A percentile compares a stretch with the other conserved stretches of the same genome.
These are phyloP conservation scores for Phaonia tiefii DNA, from an alignment of 2,888 invertebrate species.

Conservation along the genomic window DNA sequence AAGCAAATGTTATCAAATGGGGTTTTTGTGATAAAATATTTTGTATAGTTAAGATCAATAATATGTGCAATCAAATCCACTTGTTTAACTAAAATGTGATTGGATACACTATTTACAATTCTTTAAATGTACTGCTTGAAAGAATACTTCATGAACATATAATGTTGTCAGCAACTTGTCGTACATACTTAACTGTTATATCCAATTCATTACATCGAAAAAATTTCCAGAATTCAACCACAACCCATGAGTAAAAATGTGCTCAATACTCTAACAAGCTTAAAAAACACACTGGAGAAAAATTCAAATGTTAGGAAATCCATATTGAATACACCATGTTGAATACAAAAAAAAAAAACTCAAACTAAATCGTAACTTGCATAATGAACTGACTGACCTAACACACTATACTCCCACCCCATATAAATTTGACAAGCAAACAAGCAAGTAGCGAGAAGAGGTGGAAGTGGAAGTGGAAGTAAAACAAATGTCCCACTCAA, in stretches of 20 bases:
- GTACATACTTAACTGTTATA: too few relatives aligned
- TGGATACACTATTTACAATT: constrained; percentile 51
- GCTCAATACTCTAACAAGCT: too few relatives aligned
- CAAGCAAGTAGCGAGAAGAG: constrained; percentile 6
- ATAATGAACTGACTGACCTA: constrained; percentile 58
- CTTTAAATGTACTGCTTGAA: constrained; percentile 44
- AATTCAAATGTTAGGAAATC: too few relatives aligned
- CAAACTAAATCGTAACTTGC: constrained; percentile 47
- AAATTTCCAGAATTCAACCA: neutral
- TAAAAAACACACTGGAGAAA: too few relatives aligned
- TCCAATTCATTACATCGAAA: too few relatives aligned
- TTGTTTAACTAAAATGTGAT: constrained; percentile 48
- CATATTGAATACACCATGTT: too few relatives aligned
- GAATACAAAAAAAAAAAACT: constrained; percentile 13
- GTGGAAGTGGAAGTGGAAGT: neutral
- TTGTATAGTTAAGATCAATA: constrained; percentile 21
- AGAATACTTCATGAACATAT: constrained; percentile 57
- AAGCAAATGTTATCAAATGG: too few relatives aligned
- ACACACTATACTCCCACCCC: constrained; percentile 24
- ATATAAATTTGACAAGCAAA: constrained; percentile 38
- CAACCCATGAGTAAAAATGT: neutral
- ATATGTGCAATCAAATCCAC: neutral
- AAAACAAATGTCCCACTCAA: neutral
- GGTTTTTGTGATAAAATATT: too few relatives aligned
- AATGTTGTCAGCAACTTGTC: constrained; percentile 3